Evolutionary conservation across 1,140 invertebrate genomes (phyloP).

Genomic region (Lamellibrachia luymesi): DNA sequence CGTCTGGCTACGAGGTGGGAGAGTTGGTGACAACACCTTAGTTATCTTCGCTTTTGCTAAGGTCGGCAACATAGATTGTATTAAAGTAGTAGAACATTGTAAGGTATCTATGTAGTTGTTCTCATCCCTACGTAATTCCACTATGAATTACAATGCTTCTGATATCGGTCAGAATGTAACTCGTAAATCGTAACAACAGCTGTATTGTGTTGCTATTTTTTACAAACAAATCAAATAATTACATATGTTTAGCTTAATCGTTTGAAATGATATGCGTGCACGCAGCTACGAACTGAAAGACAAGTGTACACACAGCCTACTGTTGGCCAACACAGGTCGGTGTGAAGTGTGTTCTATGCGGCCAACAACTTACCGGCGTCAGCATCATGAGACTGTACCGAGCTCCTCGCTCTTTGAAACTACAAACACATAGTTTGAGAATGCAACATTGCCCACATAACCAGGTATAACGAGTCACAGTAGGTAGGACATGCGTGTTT

Average conservation of each 20-base stretch:
- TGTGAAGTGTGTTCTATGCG: neutral
- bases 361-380: slow-evolving; percentile 47
- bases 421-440: slow-evolving; percentile 44
- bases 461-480: neutral
- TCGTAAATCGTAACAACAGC: neutral
- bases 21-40: too few relatives aligned
- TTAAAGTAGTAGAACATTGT: neutral
- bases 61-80: neutral
- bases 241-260: neutral
- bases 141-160: neutral
- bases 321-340: neutral
- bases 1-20: too few relatives aligned
- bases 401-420: slow-evolving; percentile 91
- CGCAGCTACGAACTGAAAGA: neutral
- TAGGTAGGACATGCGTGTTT: too few relatives aligned
- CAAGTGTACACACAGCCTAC: neutral
- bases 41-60: too few relatives aligned
- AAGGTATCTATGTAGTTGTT: neutral
- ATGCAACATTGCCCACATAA: neutral
- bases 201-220: neutral
- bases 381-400: slow-evolving; percentile 79
- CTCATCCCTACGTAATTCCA: neutral
- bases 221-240: neutral
- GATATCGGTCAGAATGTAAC: neutral
- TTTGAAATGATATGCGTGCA: neutral